phyloP scores from a whole-genome alignment of 1,140 invertebrate genomes.

The Euura lappo region DNA sequence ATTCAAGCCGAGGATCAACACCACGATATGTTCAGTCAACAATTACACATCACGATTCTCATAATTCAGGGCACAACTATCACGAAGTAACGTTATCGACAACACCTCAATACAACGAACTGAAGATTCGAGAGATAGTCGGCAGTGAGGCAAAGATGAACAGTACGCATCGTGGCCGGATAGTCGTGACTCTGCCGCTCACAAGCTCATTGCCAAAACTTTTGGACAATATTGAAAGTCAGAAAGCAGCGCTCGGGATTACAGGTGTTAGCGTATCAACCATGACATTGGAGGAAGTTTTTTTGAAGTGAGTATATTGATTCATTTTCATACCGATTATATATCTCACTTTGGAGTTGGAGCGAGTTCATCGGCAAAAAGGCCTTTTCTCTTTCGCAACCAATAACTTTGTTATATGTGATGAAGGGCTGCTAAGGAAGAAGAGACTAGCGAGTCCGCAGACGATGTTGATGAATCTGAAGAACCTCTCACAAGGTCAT shows the following conservation, averaged over 20 bases:
- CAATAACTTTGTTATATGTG: neutral
- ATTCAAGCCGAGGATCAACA: slow-evolving; percentile 17
- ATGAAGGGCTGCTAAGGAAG: neutral
- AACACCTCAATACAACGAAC: slow-evolving; percentile 43
- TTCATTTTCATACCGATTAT: neutral
- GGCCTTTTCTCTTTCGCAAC: too few relatives aligned
- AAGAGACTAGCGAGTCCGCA: neutral
- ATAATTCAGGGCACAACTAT: slow-evolving; percentile 48
- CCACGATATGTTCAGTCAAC: slow-evolving; percentile 74
- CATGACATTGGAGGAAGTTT: slow-evolving; percentile 87
- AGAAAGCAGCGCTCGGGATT: slow-evolving; percentile 68
- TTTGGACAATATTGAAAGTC: slow-evolving; percentile 69
- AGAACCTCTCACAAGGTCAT: slow-evolving; percentile 27
- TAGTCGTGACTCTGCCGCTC: slow-evolving; percentile 59
- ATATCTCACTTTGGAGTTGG: slow-evolving; percentile 55
- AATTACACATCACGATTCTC: slow-evolving; percentile 27
- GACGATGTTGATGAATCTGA: slow-evolving; percentile 22
- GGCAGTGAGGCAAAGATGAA: slow-evolving; percentile 40
- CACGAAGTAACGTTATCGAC: slow-evolving; percentile 54
- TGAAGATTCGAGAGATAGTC: slow-evolving; percentile 41
- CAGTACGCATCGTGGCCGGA: slow-evolving; percentile 46
- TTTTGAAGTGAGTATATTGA: slow-evolving; percentile 70
- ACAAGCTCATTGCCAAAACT: slow-evolving; percentile 63
- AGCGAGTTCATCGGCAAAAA: slow-evolving; percentile 46
- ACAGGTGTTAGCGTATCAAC: slow-evolving; percentile 79